Percentiles rank a stretch among this genome's conserved stretches.
Conservation (phyloP, 2,113 vertebrate genomes). For the Tricholaema leucomelas region DNA sequence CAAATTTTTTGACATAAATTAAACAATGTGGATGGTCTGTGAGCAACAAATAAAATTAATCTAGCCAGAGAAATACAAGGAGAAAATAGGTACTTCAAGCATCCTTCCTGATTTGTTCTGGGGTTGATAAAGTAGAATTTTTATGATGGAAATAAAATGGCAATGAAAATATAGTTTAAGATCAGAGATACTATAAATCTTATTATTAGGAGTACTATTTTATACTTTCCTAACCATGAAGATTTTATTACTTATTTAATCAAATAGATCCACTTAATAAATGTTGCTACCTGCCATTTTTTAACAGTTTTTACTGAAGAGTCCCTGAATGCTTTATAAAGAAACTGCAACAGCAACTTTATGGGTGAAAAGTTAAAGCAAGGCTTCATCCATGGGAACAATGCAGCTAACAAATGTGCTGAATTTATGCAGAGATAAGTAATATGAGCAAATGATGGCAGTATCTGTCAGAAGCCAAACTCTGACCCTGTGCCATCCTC, state of each 20-base stretch:
- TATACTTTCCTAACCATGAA: conserved; percentile 31
- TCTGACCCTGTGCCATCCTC: background rate
- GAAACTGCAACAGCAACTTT: background rate
- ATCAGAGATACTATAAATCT: conserved; percentile 1
- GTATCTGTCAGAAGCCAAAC: background rate
- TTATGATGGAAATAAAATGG: conserved; percentile 35
- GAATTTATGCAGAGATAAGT: background rate
- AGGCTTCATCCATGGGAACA: background rate
- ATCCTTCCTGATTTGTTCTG: background rate
- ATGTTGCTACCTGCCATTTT: background rate
- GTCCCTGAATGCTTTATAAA: background rate
- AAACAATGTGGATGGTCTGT: background rate
- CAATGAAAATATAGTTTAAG: conserved; percentile 45
- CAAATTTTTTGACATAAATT: conserved; percentile 3
- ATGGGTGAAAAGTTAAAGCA: background rate
- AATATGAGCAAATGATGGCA: background rate
- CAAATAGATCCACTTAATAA: conserved; percentile 40
- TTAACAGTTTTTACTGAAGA: background rate
- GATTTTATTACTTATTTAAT: conserved; percentile 54
- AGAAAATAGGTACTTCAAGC: background rate
- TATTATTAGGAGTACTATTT: conserved; percentile 44
- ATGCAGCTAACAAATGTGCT: background rate
- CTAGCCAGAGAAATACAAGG: conserved; percentile 1
- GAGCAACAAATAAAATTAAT: conserved; percentile 14
- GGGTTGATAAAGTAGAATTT: conserved; percentile 15